phyloP scores from a whole-genome alignment of 2,888 invertebrate genomes.

The Celastrina argiolus region DNA sequence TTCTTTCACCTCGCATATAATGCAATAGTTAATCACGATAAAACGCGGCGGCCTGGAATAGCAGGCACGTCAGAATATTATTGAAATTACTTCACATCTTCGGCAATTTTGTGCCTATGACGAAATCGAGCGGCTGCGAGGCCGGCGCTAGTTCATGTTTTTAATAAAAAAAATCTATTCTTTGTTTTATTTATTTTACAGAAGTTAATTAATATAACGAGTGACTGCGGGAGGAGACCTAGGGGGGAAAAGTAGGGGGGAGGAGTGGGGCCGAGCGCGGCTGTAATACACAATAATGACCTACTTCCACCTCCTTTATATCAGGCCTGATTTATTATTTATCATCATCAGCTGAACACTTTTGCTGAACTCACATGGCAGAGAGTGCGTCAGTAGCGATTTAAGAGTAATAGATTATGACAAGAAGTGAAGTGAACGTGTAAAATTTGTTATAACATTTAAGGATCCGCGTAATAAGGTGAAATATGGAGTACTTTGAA shows the following conservation, averaged over 20 bases:
- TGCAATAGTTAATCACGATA: background rate
- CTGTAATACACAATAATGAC: slow-evolving; percentile 12
- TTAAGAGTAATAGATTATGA: too few species aligned
- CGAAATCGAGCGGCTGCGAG: background rate
- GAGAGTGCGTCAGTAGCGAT: too few species aligned
- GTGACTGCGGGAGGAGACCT: background rate
- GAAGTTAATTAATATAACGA: slow-evolving; percentile 16
- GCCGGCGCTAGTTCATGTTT: slow-evolving; percentile 1
- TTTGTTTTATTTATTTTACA: slow-evolving; percentile 15
- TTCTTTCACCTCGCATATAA: too few species aligned
- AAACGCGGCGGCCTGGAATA: background rate
- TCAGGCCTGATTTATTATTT: background rate
- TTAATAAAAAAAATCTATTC: slow-evolving; percentile 5
- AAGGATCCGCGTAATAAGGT: too few species aligned
- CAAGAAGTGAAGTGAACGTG: too few species aligned
- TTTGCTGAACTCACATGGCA: too few species aligned
- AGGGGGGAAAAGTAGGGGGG: too few species aligned
- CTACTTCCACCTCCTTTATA: slow-evolving; percentile 1
- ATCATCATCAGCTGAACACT: background rate
- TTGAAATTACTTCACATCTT: background rate
- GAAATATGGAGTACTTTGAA: too few species aligned
- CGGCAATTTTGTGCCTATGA: background rate
- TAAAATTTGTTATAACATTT: too few species aligned
- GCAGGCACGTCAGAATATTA: background rate
- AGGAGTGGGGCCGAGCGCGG: too few species aligned